Evolutionary conservation across 2,888 invertebrate genomes (phyloP).

Genomic region (Horisme vitalbata): DNA sequence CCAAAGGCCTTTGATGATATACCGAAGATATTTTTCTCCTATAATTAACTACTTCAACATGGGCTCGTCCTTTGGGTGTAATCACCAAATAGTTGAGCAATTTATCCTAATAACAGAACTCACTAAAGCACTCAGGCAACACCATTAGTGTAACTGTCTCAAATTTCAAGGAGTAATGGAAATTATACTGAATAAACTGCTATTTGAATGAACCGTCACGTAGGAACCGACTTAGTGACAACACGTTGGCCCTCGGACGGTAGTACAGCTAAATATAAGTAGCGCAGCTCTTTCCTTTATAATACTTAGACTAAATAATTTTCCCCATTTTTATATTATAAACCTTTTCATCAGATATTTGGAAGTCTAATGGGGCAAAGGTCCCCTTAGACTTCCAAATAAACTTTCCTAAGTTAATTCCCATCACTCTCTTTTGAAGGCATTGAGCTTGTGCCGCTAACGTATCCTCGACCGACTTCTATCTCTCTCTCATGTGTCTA

Average conservation of each 20-base stretch:
- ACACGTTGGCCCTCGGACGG: conserved; percentile 51
- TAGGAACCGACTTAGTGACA: conserved; percentile 52
- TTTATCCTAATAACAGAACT: conserved; percentile 6
- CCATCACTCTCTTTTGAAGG: no score
- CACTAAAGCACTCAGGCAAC: conserved; percentile 10
- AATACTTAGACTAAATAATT: not conserved
- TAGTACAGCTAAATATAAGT: conserved; percentile 6
- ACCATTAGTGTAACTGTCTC: conserved; percentile 43
- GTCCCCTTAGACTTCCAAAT: no score
- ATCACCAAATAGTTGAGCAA: not conserved
- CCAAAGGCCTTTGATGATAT: no score
- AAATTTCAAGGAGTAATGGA: conserved; percentile 56
- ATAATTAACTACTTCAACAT: no score
- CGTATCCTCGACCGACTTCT: no score
- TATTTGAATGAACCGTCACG: conserved; percentile 64
- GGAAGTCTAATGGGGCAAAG: no score
- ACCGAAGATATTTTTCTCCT: no score
- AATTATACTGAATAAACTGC: conserved; percentile 53
- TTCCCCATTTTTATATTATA: no score
- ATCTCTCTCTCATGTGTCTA: no score
- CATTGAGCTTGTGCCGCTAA: no score
- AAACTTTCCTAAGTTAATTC: no score
- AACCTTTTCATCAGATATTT: no score
- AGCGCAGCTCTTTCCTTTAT: not conserved
- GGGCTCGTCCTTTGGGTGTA: not conserved